A percentile compares a stretch with the other conserved stretches of the same genome.
Conservation (phyloP, 2,888 invertebrate species). For the Ichneumoninae sp. region DNA sequence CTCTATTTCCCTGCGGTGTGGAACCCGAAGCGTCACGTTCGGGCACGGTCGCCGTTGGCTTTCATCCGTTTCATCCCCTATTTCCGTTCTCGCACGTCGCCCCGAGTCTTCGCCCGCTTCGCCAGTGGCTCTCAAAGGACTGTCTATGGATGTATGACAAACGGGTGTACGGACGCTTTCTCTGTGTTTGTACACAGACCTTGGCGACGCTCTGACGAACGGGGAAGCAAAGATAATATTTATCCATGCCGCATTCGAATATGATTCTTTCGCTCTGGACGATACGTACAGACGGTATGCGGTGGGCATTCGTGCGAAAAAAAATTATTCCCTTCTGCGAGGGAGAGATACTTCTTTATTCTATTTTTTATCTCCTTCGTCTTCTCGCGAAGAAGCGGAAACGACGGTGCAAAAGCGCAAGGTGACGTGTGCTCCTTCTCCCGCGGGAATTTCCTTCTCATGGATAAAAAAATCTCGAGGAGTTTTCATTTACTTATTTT, state of each 20-base stretch:
- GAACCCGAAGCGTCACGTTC: slow-evolving; percentile 28
- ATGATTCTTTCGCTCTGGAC: slow-evolving; percentile 9
- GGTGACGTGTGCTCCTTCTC: not conserved
- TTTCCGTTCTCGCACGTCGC: slow-evolving; percentile 50
- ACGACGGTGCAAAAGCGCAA: slow-evolving; percentile 8
- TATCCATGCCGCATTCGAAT: slow-evolving; percentile 28
- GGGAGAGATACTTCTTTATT: slow-evolving; percentile 6
- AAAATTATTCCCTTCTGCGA: slow-evolving; percentile 3
- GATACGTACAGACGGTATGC: not conserved
- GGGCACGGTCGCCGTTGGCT: slow-evolving; percentile 49
- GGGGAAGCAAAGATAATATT: slow-evolving; percentile 39
- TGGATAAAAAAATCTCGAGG: slow-evolving; percentile 49
- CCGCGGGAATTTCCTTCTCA: slow-evolving; percentile 20
- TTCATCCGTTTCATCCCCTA: slow-evolving; percentile 64
- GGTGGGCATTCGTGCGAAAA: not conserved
- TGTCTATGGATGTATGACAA: not conserved
- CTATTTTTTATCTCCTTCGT: not conserved
- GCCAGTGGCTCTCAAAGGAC: slow-evolving; percentile 60
- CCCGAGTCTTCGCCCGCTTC: slow-evolving; percentile 42
- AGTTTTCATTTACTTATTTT: slow-evolving; percentile 25
- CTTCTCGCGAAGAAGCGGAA: not conserved
- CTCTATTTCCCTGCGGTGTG: slow-evolving; percentile 12
- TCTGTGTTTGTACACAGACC: slow-evolving; percentile 16
- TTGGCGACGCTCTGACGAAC: slow-evolving; percentile 19
- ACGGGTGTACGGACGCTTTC: not conserved